A percentile compares a stretch with the other conserved stretches of the same genome.
phyloP scores from a whole-genome alignment of 2,888 invertebrate species.

The Maniola hyperantus region DNA sequence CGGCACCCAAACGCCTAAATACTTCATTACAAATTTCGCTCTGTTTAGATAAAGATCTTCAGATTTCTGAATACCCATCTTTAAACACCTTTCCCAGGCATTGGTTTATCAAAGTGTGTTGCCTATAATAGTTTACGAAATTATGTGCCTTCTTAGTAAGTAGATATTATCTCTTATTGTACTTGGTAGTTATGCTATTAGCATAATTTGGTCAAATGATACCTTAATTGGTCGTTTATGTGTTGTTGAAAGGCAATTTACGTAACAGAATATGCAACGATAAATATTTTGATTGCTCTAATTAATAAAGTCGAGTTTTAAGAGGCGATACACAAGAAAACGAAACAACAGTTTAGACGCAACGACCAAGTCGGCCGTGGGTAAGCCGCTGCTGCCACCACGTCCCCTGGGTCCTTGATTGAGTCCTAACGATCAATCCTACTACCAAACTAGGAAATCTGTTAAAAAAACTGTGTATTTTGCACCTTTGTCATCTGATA shows the following conservation, averaged over 20 bases:
- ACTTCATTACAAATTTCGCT: conserved; percentile 67
- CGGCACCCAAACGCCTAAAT: conserved; percentile 70
- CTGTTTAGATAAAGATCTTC: conserved; percentile 64
- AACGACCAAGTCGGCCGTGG: no score
- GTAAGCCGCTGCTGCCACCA: no score
- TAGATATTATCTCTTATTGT: background rate
- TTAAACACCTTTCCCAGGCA: conserved; percentile 1
- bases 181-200: conserved; percentile 33
- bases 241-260: conserved; percentile 30
- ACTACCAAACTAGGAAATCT: no score
- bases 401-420: no score
- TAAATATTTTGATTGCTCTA: conserved; percentile 14
- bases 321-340: no score
- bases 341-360: no score
- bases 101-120: background rate
- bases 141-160: background rate
- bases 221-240: conserved; percentile 32
- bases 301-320: background rate
- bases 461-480: no score
- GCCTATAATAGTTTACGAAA: background rate
- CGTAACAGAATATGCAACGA: conserved; percentile 1
- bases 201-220: conserved; percentile 35
- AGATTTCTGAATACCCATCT: conserved; percentile 41
- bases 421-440: no score
- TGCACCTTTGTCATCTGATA: no score